Evolutionary conservation across 2,113 vertebrate genomes (phyloP), one percentile per base, ranked within the genome.

Genomic region (Morone chrysops): DNA sequence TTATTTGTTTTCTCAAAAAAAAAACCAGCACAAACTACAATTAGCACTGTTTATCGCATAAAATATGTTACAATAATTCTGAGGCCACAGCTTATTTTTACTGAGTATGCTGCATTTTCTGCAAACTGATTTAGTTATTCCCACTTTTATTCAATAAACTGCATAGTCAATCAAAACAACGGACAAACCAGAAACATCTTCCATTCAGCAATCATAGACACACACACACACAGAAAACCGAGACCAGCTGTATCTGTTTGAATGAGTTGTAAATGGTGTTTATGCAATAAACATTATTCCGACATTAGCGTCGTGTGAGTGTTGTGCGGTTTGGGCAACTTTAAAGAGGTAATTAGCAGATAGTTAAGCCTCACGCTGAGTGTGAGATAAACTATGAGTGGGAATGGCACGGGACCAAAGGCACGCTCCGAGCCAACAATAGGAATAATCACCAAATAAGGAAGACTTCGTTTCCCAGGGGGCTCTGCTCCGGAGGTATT

Each of bases 281-380:
- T 88, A 88, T 86, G 87, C 70, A 82, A 85, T 82, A 89, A 91
- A 91, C 76, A 90, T 89, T 87, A 91, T 91, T 90, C 72, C 87
- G 88, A 92, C 89, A 91, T 93, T 84, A 90, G 82, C 69, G 69
- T 82, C 50, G 59, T 81, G 84, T 85, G 90, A 87, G 85, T 40
- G 82, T 73, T 88, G 77, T 85, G 85, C 0, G 70, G 83, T 87
- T 89, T 82, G 84, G 71, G 72, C 80, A 86, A 86, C 80, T 89
- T 89, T 90, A 86, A 87, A 90, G 88, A 82, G 84, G 71, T 87
- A 90, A 93, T 94, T 90, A 90, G 82, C 80, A 84, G 90, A 93
- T 70, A 88, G 84, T 89, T 91, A 76, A 78, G 81, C 80, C 48
- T 82, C 80, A 81, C 59, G 83, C 82, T 81, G 86, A 82, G 89